phyloP scores from a whole-genome alignment of 1,140 invertebrate species.

The Contarinia nasturtii region DNA sequence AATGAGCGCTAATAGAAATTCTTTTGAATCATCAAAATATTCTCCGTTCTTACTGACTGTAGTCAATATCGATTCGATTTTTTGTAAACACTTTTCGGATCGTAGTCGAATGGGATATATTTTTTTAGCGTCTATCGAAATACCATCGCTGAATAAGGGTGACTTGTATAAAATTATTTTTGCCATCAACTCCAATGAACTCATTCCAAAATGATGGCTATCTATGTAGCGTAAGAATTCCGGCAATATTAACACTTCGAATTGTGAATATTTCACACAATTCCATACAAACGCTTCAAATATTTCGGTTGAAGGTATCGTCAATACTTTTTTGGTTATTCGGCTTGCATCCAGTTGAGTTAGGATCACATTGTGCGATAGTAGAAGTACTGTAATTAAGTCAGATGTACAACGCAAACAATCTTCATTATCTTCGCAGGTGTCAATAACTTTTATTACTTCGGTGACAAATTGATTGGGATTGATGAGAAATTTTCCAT shows the following conservation, averaged over 20 bases:
- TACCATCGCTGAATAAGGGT: slow-evolving; percentile 35
- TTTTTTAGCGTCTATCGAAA: slow-evolving; percentile 37
- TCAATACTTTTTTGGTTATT: slow-evolving; percentile 38
- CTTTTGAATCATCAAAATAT: slow-evolving; percentile 8
- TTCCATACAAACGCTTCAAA: slow-evolving; percentile 41
- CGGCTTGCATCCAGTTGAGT: slow-evolving; percentile 47
- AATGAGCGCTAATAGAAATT: slow-evolving; percentile 31
- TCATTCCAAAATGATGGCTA: slow-evolving; percentile 27
- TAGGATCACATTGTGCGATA: slow-evolving; percentile 36
- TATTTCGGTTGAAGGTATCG: slow-evolving; percentile 29
- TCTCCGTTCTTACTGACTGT: neutral
- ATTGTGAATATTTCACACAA: slow-evolving; percentile 41
- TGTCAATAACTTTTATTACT: slow-evolving; percentile 32
- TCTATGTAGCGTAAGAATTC: slow-evolving; percentile 39
- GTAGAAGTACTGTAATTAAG: slow-evolving; percentile 33
- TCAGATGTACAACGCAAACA: slow-evolving; percentile 15
- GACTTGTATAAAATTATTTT: slow-evolving; percentile 47
- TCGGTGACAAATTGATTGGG: slow-evolving; percentile 28
- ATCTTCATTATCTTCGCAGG: slow-evolving; percentile 23
- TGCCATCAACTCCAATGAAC: slow-evolving; percentile 37
- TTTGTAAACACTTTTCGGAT: slow-evolving; percentile 4
- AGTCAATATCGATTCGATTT: neutral
- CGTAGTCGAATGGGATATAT: slow-evolving; percentile 42
- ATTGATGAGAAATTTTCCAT: slow-evolving; percentile 40
- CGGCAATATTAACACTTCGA: slow-evolving; percentile 54